These are phyloP conservation scores for Melanotus villosus DNA, from an alignment of 2,888 invertebrate species.

Conservation along the genomic window DNA sequence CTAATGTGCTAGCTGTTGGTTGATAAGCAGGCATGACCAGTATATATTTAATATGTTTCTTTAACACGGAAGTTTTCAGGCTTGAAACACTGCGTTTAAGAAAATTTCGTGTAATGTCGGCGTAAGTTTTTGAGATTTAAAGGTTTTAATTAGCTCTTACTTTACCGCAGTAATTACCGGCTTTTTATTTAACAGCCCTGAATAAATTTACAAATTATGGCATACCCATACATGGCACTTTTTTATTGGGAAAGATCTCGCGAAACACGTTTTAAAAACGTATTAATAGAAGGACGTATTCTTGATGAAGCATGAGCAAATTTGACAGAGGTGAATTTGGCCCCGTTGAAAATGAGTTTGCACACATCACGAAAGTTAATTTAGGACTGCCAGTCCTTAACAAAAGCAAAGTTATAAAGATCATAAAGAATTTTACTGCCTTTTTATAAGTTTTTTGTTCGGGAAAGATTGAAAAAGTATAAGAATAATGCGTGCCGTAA, in stretches of 20 bases:
- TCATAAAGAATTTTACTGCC: constrained; percentile 39
- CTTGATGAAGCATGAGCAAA: too few relatives aligned
- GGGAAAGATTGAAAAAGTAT: constrained; percentile 57
- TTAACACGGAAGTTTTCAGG: constrained; percentile 23
- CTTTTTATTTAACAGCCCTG: neutral
- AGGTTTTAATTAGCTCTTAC: constrained; percentile 28
- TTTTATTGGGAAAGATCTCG: too few relatives aligned
- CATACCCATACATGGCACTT: too few relatives aligned
- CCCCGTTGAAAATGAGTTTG: constrained; percentile 1
- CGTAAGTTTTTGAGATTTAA: constrained; percentile 34
- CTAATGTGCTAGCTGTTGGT: constrained; percentile 5
- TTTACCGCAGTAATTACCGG: neutral
- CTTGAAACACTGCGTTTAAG: neutral
- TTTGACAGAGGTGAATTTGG: too few relatives aligned
- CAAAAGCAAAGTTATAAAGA: constrained; percentile 33
- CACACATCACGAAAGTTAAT: constrained; percentile 32
- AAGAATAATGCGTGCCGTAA: constrained; percentile 63
- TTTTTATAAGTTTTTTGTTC: constrained; percentile 43
- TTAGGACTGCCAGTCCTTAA: constrained; percentile 16
- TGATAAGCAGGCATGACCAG: constrained; percentile 29
- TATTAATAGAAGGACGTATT: too few relatives aligned
- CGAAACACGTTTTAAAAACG: too few relatives aligned
- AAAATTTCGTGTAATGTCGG: constrained; percentile 34
- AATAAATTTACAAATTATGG: neutral
- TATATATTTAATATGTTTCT: constrained; percentile 21